Evolutionary conservation across 2,888 invertebrate species (phyloP), one percentile per base, ranked within the genome.

Genomic region (Micoletzkya japonica): DNA sequence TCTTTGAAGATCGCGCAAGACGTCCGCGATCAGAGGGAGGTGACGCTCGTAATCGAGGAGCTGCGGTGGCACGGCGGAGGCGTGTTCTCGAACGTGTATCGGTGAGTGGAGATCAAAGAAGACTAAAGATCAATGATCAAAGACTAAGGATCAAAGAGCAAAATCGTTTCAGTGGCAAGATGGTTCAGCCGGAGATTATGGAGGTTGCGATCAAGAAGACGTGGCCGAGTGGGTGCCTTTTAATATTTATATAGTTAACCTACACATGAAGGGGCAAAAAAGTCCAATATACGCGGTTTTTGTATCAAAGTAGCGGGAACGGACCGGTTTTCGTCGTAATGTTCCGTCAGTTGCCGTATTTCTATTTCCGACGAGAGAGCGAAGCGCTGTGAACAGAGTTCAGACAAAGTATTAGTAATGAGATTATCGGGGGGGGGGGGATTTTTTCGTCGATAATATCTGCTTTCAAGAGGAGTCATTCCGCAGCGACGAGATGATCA

Each of bases 131-230:
- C 67, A 71, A 50, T 76, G 50, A 34, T 34, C 50, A 17, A 30
- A 39, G 20, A 39, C 6, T 20, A 4, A 24, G 14, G 24, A 39
- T 1, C 10, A 36, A 34, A 20, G 37, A 37, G 26, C 4, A 63
- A 34, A 37, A 26, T n/a, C n/a, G 17, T 64, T 56, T 4, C 68
- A 68, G 68, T 32, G 68, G 68, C 39, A 58, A 57, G 36, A 14
- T 68, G 24, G 32, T 68, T 4, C 17, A 30, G 3, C 68, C 68
- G 3, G 68, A 68, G 58, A 57, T 34, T 39, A 58, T 68, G 34
- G 73, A 76, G 30, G 67, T 76, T 28, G 76, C 76, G 14, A 52
- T 76, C 58, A 76, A 76, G 66, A 76, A 76, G 71, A 76, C 76
- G 49, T 76, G 76, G 76, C 72, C 72, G 20, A 63, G 59, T 64